These are phyloP conservation scores for Tamandua tetradactyla DNA, from an alignment of 2,797 vertebrate species.

Conservation along the genomic window DNA sequence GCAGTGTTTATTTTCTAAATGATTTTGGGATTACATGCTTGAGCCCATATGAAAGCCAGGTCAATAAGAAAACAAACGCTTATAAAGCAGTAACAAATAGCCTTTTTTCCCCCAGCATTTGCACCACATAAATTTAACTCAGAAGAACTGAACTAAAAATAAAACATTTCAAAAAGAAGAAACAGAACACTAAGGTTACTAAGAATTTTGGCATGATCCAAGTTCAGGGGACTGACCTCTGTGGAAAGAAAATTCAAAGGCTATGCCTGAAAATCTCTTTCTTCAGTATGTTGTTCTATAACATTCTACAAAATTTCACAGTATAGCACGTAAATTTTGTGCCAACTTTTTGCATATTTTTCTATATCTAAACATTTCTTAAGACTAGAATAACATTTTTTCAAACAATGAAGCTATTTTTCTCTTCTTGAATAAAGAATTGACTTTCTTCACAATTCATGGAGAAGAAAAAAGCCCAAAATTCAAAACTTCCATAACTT, in stretches of 20 bases:
- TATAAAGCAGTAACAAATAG: conserved; percentile 54
- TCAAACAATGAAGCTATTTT: conserved; percentile 45
- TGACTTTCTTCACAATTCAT: conserved; percentile 52
- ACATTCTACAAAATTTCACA: background rate
- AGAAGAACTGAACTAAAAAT: conserved; percentile 68
- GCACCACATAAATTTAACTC: conserved; percentile 61
- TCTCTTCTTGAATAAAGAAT: conserved; percentile 44
- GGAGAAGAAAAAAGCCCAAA: background rate
- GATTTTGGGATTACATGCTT: conserved; percentile 4
- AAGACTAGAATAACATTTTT: conserved; percentile 33
- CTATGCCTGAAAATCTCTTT: background rate
- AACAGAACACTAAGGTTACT: conserved; percentile 61
- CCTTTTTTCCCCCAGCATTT: background rate
- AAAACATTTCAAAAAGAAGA: conserved; percentile 66
- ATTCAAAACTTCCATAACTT: conserved; percentile 2
- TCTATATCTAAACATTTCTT: background rate
- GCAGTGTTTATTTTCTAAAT: conserved; percentile 22
- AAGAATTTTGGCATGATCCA: conserved; percentile 56
- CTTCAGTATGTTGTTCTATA: background rate
- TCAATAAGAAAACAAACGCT: conserved; percentile 60
- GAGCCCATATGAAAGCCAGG: conserved; percentile 55
- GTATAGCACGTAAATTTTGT: background rate
- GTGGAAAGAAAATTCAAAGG: background rate
- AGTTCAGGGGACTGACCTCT: conserved; percentile 33
- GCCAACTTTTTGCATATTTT: conserved; percentile 6